Base-by-base conservation (phyloP, 2,888 invertebrate genomes). In the Kryphioiulus occultus region DNA sequence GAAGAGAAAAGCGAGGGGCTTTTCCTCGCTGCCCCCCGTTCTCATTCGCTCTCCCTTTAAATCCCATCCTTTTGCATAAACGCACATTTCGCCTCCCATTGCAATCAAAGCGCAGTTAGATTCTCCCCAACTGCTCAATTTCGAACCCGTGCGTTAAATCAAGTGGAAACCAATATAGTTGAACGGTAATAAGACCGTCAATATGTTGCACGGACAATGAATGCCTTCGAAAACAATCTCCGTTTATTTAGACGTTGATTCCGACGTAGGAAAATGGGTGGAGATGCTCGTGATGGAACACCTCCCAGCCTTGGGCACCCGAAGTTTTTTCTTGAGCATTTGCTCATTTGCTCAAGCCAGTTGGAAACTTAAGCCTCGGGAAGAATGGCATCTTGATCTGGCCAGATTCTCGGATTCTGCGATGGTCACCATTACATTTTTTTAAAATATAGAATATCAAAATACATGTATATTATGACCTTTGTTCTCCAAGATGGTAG, bases 21-120 rank as follows among this genome's bases (percentile, higher is more conserved):
- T 85, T 42, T 85, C 30, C 35, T 85, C 35, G 22, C 35, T 26
- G 15, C 85, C 39, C 85, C 39, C n/a, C 85, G 22, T 39, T 85
- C 85, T 42, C 22, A 22, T 22, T 85, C 85, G 30, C 42, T 35
- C 85, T 85, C 85, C 85, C 35, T 35, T n/a, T 10, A 26, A 82
- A 30, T 32, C 85, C 30, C 42, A 39, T 85, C 42, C 42, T 42
- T 85, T 22, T 42, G 42, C 85, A 85, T 35, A 85, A 30, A 85
- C 85, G 22, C 39, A 39, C 85, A 22, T 85, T 32, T 35, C 85
- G 10, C 85, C 85, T 35, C 39, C 85, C 42, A 47, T 86, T n/a
- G 35, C 86, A 86, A 86, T 86, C 86, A 86, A 86, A 86, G 53
- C 47, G 53, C 86, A 86, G 86, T 86, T 86, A 86, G 10, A 86